Evolutionary conservation across 2,797 vertebrate genomes (phyloP).

Genomic region (Coluber constrictor): DNA sequence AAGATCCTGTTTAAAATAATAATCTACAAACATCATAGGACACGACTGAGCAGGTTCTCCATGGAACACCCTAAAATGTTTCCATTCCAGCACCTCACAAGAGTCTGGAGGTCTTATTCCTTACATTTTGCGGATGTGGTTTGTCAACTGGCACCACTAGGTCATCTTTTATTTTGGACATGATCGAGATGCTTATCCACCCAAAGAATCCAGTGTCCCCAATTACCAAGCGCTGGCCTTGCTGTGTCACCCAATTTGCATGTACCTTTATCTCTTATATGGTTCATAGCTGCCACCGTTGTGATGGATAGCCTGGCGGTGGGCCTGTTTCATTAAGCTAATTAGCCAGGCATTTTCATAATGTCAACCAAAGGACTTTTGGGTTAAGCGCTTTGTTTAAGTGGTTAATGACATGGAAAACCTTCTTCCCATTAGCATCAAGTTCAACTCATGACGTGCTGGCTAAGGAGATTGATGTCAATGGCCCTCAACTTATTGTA

Average conservation of each 20-base stretch:
- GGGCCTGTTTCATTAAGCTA: constrained; percentile 38
- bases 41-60: background rate
- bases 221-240: background rate
- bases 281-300: background rate
- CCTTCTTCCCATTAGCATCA: background rate
- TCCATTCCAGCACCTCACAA: background rate
- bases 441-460: background rate
- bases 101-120: background rate
- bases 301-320: constrained; percentile 20
- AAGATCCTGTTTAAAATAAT: background rate
- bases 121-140: background rate
- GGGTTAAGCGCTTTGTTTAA: constrained; percentile 15
- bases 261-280: background rate
- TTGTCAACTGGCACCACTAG: background rate
- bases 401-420: background rate
- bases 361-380: constrained; percentile 29
- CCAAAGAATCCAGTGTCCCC: background rate
- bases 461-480: background rate
- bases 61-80: background rate
- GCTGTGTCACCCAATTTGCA: background rate
- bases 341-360: constrained; percentile 39
- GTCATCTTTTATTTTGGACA: background rate
- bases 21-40: background rate
- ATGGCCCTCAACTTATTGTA: too few species aligned
- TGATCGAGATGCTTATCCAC: background rate